Conservation (phyloP, 2,113 vertebrate species). For the Cephalophus harveyi region DNA sequence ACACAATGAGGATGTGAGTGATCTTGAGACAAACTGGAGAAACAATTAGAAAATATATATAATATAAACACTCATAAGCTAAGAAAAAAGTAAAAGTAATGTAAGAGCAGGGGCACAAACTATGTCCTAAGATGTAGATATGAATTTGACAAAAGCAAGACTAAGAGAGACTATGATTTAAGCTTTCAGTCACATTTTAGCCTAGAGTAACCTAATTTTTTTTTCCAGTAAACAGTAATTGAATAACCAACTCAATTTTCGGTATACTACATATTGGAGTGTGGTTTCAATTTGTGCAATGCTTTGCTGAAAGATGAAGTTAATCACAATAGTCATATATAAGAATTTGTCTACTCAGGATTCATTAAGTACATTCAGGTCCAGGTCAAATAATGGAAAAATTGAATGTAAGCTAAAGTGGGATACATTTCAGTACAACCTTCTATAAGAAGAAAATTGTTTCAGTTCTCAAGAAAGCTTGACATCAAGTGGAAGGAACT, state of each 20-base stretch:
- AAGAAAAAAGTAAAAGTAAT: not conserved
- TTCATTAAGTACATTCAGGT: not conserved
- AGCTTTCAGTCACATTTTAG: not conserved
- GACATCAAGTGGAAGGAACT: not conserved
- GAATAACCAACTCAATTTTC: not conserved
- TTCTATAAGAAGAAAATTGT: not conserved
- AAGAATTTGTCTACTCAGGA: not conserved
- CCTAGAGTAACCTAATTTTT: not conserved
- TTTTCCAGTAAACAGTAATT: not conserved
- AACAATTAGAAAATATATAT: not conserved
- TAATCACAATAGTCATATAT: not conserved
- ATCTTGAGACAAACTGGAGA: not conserved
- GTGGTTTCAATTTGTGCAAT: not conserved
- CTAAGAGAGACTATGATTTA: not conserved
- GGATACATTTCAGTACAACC: not conserved
- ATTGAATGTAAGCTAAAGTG: not conserved
- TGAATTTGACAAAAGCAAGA: not conserved
- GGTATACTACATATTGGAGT: not conserved
- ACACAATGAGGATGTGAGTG: not conserved
- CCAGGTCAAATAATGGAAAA: slow-evolving; percentile 9
- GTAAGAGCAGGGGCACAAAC: not conserved
- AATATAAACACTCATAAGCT: not conserved
- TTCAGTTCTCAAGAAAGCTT: not conserved
- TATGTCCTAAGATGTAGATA: not conserved
- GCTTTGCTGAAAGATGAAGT: not conserved